phyloP scores from a whole-genome alignment of 1,140 invertebrate genomes.

The Trigoniulus corallinus region DNA sequence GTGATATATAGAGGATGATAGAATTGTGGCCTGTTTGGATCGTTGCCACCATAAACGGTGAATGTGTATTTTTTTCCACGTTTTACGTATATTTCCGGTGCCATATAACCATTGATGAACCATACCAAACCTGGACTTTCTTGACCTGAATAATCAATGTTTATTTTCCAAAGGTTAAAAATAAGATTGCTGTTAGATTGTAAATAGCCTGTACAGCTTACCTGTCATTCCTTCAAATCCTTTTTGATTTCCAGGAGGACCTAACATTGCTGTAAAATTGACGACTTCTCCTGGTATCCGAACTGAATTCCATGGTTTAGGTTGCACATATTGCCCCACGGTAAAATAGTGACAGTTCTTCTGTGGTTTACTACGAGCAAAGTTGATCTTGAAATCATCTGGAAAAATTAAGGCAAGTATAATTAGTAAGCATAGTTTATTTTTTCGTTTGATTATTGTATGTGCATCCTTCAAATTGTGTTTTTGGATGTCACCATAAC shows the following conservation, averaged over 20 bases:
- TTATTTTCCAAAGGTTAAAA: too few relatives aligned
- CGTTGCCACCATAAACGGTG: constrained; percentile 63
- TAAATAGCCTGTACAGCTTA: too few relatives aligned
- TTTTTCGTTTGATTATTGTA: too few relatives aligned
- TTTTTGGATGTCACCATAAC: too few relatives aligned
- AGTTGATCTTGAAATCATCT: constrained; percentile 41
- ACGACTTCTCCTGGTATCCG: constrained; percentile 56
- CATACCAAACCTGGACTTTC: constrained; percentile 33
- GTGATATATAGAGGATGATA: constrained; percentile 90
- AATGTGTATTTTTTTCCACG: constrained; percentile 71
- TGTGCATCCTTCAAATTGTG: too few relatives aligned
- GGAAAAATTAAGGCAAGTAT: not conserved
- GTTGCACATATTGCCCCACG: constrained; percentile 1
- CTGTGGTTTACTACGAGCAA: constrained; percentile 32
- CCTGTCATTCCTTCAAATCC: constrained; percentile 62
- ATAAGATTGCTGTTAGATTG: too few relatives aligned
- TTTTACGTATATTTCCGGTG: constrained; percentile 70
- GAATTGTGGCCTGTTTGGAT: constrained; percentile 65
- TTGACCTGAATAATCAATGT: constrained; percentile 12
- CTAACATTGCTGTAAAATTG: constrained; percentile 55
- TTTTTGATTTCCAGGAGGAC: constrained; percentile 54
- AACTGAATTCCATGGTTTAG: constrained; percentile 49
- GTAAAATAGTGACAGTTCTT: constrained; percentile 24
- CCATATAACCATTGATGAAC: constrained; percentile 76
- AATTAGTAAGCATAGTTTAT: not conserved